Base-by-base conservation (phyloP, 2,113 vertebrate genomes). In the Ariopsis seemanni region DNA sequence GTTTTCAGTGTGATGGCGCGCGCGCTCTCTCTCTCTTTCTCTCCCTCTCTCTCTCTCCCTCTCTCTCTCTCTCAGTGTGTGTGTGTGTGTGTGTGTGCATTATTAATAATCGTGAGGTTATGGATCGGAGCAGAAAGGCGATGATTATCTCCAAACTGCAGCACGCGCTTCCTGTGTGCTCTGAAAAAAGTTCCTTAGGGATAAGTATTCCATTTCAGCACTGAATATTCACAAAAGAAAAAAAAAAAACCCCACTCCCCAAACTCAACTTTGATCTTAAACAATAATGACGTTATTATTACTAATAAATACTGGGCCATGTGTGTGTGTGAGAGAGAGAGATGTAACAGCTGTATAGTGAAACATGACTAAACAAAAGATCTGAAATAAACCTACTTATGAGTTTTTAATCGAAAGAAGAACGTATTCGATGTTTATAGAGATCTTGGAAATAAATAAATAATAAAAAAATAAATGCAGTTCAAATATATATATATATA, bases 161-260 rank as follows among this genome's bases (percentile, higher is more conserved):
- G 60, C 84, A 86, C 74, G 74, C 84, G 84, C 67, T 72, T 72
- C 67, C 53, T 58, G 53, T 20, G n/a, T 57, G 77, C 53, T 4
- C 77, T 27, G 77, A n/a, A 12, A 27, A 69, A 34, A 34, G n/a
- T 7, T 20, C 12, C 72, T 14, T 12, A 6, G 18, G 5, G 53
- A 53, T 75, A n/a, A 77, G 20, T n/a, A 18, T 78, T 52, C 53
- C 4, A 0, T 5, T 12, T 17, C 42, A 18, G 18, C 0, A 42
- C 34, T 42, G 34, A 42, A 42, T 42, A 42, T 42, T 42, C 34
- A 42, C 34, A 42, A 2, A 3, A 0, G 3, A 42, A 42, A 42
- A 42, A 42, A 2, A 17, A 72, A 1, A 34, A 34, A 34, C 1
- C 34, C 34, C 34, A 42, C 34, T 42, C 0, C 2, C 71, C 20